Percentiles rank a stretch among this genome's conserved stretches.
Conservation (phyloP, 2,888 invertebrate species). For the Lycia hirtaria region DNA sequence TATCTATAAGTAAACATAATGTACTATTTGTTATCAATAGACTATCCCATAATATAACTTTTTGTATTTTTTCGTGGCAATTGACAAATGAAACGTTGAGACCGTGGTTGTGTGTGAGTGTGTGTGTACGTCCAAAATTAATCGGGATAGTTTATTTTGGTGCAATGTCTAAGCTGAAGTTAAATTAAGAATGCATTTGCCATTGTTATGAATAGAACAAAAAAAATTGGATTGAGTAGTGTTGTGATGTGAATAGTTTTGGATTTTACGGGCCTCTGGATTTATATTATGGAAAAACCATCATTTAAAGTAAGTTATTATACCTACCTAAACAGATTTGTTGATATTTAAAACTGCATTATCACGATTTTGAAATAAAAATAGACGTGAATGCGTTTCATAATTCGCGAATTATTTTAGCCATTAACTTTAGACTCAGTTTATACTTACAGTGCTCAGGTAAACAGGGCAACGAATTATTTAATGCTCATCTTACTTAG, state of each 20-base stretch:
- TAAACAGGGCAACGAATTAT: no score
- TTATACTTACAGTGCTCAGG: background rate
- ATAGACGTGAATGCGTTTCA: slow-evolving; percentile 3
- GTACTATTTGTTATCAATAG: slow-evolving; percentile 19
- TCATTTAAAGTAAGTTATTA: slow-evolving; percentile 68
- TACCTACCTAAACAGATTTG: no score
- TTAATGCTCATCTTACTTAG: no score
- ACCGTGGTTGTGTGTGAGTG: slow-evolving; percentile 36
- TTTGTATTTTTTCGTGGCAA: background rate
- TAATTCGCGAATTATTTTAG: background rate
- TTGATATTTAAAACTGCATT: slow-evolving; percentile 20
- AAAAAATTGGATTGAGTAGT: slow-evolving; percentile 56
- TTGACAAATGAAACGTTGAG: slow-evolving; percentile 6
- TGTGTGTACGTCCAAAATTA: slow-evolving; percentile 58
- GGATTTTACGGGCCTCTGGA: slow-evolving; percentile 58
- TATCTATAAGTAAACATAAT: slow-evolving; percentile 12
- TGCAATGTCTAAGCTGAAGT: slow-evolving; percentile 65
- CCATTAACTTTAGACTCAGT: background rate
- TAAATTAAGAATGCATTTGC: slow-evolving; percentile 65
- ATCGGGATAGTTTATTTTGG: slow-evolving; percentile 61
- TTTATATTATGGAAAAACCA: slow-evolving; percentile 76
- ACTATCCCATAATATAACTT: slow-evolving; percentile 15
- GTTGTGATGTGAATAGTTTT: slow-evolving; percentile 48
- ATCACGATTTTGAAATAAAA: slow-evolving; percentile 19
- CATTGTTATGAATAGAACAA: slow-evolving; percentile 55